These are phyloP conservation scores for Australoheros facetus DNA, from an alignment of 2,797 vertebrate genomes.

Conservation along the genomic window DNA sequence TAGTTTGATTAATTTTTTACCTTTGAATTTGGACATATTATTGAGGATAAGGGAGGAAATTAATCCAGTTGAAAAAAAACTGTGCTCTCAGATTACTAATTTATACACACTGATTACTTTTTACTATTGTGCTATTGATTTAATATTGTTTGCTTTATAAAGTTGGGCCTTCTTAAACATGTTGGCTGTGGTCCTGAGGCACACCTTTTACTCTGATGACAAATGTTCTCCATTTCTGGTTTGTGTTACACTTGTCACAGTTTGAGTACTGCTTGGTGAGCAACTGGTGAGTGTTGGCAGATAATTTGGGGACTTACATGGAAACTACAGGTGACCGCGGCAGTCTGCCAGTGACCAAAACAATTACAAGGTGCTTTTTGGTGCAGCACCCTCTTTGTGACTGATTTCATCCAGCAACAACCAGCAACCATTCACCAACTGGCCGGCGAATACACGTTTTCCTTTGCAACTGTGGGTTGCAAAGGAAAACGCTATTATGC, in stretches of 20 bases:
- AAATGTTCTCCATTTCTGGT: not conserved
- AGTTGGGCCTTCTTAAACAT: not conserved
- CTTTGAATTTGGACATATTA: not conserved
- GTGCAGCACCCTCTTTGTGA: not conserved
- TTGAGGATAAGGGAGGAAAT: not conserved
- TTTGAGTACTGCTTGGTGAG: not conserved
- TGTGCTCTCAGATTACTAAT: not conserved
- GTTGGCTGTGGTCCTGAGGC: not conserved
- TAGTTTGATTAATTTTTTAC: not conserved
- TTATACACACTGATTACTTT: rapidly evolving
- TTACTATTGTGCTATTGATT: not conserved
- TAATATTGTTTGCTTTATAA: not conserved
- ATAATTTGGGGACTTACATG: not conserved
- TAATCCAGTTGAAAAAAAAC: not conserved
- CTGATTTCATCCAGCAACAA: not conserved
- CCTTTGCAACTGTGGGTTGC: not conserved
- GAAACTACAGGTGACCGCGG: not conserved
- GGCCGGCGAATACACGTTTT: not conserved
- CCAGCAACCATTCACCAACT: too few relatives aligned
- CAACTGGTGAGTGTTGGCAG: not conserved
- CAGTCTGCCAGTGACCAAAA: not conserved
- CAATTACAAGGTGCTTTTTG: not conserved
- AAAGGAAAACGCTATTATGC: not conserved
- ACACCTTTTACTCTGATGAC: not conserved
- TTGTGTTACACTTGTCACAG: not conserved